Base-by-base conservation (phyloP, 1,140 invertebrate genomes). In the Cotesia typhae region DNA sequence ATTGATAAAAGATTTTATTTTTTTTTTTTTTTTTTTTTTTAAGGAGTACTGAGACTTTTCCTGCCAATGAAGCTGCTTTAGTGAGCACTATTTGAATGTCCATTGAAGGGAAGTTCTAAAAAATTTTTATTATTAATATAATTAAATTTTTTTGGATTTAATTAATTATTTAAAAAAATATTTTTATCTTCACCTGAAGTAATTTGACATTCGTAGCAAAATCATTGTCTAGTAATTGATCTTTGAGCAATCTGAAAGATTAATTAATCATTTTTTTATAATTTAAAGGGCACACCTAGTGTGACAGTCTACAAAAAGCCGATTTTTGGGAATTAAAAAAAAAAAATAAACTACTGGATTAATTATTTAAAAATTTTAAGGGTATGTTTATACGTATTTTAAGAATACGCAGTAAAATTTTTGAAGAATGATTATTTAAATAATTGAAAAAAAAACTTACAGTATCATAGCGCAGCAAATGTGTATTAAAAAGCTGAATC, bases 391-490 rank as follows among this genome's bases (percentile, higher is more conserved):
- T 17, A 17, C 17, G 17, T 17, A 17, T 17, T 17, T 17, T 17
- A 17, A 17, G 17, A 17, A 17, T 17, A 17, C 17, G 17, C 17
- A 17, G 17, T 17, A 17, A 17, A 17, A 0, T 0, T 17, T 17
- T 17, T 17, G 17, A 17, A 17, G 17, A 17, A 17, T 17, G 4
- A 70, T 17, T 17, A 41, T 60, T 70, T 20, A 51, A 61, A 61
- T 4, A 64, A 51, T 5, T 55, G 38, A 66, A 47, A 51, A 59
- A 68, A 78, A 75, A 4, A 92, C 94, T 92, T 90, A 97, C 95
- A 97, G 89, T 76, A 98, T 94, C 96, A 99, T 98, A 75, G 96
- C 95, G 89, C 95, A 97, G 85, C 96, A 98, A 68, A 98, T 92
- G 81, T 94, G 90, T 76, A 97, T 94, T 0, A 98, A 90, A 81